These are phyloP conservation scores for Furcula furcula DNA, from an alignment of 2,888 invertebrate genomes.

Conservation along the genomic window DNA sequence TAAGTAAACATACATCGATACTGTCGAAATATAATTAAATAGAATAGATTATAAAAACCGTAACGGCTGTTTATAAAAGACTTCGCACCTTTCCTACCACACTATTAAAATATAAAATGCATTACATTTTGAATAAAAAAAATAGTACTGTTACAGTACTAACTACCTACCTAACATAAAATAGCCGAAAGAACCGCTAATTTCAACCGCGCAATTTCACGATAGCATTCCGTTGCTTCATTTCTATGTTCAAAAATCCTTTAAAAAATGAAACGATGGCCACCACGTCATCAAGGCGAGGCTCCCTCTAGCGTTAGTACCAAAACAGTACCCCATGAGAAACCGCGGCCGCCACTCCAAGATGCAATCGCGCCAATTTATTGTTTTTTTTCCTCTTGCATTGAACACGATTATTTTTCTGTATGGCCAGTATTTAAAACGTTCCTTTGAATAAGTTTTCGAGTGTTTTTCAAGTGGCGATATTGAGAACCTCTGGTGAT, in stretches of 20 bases:
- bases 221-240: too few relatives aligned
- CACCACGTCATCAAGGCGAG: constrained; percentile 43
- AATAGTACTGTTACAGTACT: too few relatives aligned
- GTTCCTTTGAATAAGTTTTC: constrained; percentile 49
- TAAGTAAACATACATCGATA: too few relatives aligned
- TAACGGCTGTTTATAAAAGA: too few relatives aligned
- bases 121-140: too few relatives aligned
- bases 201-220: too few relatives aligned
- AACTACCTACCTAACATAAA: not conserved
- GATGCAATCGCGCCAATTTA: constrained; percentile 79
- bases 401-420: constrained; percentile 63
- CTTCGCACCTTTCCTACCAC: too few relatives aligned
- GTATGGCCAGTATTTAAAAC: constrained; percentile 54
- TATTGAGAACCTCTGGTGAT: constrained; percentile 63
- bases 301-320: constrained; percentile 74
- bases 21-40: too few relatives aligned
- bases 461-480: constrained; percentile 65
- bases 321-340: constrained; percentile 80
- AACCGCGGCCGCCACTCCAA: constrained; percentile 67
- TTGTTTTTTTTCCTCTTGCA: constrained; percentile 59
- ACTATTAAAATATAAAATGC: too few relatives aligned
- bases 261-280: constrained; percentile 5
- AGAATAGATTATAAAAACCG: too few relatives aligned
- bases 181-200: not conserved
- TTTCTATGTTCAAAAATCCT: constrained; percentile 5